Conservation (phyloP, 2,113 vertebrate genomes). For the Macrotus californicus region DNA sequence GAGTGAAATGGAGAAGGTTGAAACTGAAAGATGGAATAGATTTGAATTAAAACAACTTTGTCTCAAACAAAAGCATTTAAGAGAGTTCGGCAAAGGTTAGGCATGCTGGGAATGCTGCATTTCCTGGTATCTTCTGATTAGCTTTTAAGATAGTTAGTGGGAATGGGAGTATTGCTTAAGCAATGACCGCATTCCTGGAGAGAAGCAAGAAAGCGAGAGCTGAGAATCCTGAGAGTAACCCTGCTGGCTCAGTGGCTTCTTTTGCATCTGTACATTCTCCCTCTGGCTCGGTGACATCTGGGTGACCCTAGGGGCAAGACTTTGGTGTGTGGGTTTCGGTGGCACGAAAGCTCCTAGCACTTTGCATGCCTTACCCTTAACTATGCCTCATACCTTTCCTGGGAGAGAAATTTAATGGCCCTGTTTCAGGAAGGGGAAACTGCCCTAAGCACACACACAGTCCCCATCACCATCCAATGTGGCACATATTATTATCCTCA, state of each 20-base stretch:
- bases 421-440: not conserved
- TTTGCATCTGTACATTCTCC: not conserved
- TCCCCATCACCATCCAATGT: not conserved
- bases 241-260: not conserved
- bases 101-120: conserved; percentile 38
- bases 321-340: not conserved
- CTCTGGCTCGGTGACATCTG: not conserved
- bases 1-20: conserved; percentile 45
- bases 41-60: conserved; percentile 50
- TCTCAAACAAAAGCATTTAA: conserved; percentile 47
- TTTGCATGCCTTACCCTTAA: not conserved
- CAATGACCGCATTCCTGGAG: conserved; percentile 6
- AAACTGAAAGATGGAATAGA: conserved; percentile 35
- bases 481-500: not conserved
- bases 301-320: not conserved
- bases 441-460: not conserved
- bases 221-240: not conserved
- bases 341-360: not conserved
- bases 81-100: conserved; percentile 53
- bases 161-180: not conserved
- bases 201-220: not conserved
- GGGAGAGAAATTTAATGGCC: not conserved
- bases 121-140: conserved; percentile 55
- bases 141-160: conserved; percentile 47
- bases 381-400: not conserved